Evolutionary conservation across 1,140 invertebrate genomes (phyloP).

Genomic region (Pteromalus puparum): DNA sequence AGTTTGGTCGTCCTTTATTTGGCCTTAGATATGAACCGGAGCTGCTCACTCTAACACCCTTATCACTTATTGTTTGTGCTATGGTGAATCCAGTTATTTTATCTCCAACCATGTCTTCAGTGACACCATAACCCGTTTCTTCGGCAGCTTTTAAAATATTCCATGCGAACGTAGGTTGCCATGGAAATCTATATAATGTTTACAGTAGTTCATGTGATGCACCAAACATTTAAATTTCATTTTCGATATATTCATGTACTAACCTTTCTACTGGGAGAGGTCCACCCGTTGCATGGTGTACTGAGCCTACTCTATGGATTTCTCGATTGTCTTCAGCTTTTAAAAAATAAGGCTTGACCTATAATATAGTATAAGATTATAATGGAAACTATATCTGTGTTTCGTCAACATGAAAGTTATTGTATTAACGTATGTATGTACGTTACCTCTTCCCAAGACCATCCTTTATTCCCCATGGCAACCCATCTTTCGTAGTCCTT

Average conservation of each 20-base stretch:
- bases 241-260: slow-evolving; percentile 51
- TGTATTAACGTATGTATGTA: slow-evolving; percentile 29
- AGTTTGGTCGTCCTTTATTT: slow-evolving; percentile 78
- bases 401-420: slow-evolving; percentile 21
- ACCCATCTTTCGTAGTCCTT: slow-evolving; percentile 80
- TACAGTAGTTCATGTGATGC: background rate
- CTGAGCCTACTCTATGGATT: slow-evolving; percentile 69
- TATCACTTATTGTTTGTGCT: slow-evolving; percentile 76
- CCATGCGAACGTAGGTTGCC: slow-evolving; percentile 74
- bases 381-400: background rate
- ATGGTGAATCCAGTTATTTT: slow-evolving; percentile 72
- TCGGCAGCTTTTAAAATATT: slow-evolving; percentile 79
- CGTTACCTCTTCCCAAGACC: slow-evolving; percentile 78
- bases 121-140: slow-evolving; percentile 76
- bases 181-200: slow-evolving; percentile 69
- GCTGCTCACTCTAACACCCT: slow-evolving; percentile 81
- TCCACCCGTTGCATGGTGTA: slow-evolving; percentile 73
- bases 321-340: slow-evolving; percentile 77
- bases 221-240: background rate
- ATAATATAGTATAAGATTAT: background rate
- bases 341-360: slow-evolving; percentile 77
- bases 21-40: slow-evolving; percentile 81
- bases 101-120: slow-evolving; percentile 78
- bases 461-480: slow-evolving; percentile 74
- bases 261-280: slow-evolving; percentile 76